These are phyloP conservation scores for Selene dorsalis DNA, from an alignment of 2,797 vertebrate genomes.

Conservation along the genomic window DNA sequence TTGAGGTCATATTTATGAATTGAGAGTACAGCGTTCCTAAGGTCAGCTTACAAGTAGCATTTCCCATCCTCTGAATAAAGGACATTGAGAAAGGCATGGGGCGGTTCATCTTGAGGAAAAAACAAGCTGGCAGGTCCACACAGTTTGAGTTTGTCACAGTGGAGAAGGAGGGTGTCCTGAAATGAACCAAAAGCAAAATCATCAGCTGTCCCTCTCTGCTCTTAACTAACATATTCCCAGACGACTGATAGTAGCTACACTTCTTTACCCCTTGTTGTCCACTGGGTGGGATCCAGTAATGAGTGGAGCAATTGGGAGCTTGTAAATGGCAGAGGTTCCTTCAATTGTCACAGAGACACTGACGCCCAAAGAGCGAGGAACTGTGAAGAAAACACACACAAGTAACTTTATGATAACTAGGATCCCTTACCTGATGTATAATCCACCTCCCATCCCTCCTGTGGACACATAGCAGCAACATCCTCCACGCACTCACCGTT, in stretches of 20 bases:
- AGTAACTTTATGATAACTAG: neutral
- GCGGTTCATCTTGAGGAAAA: conserved; percentile 95
- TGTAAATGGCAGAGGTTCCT: conserved; percentile 92
- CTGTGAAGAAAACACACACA: conserved; percentile 70
- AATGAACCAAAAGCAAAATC: conserved; percentile 33
- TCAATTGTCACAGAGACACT: conserved; percentile 95
- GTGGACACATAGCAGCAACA: neutral
- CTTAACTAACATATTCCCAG: neutral
- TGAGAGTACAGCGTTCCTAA: neutral
- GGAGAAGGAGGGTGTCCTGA: conserved; percentile 96
- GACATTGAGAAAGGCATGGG: conserved; percentile 95
- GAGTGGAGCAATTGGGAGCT: conserved; percentile 96
- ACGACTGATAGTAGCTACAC: neutral
- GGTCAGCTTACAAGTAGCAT: conserved; percentile 87
- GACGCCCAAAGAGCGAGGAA: conserved; percentile 92
- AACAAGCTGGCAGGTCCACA: conserved; percentile 97
- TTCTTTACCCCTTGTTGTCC: conserved; percentile 94
- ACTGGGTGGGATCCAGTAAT: conserved; percentile 97
- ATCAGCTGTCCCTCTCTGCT: conserved; percentile 4
- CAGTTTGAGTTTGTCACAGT: conserved; percentile 96
- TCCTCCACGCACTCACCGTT: conserved; percentile 80
- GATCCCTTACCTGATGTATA: neutral
- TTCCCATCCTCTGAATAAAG: conserved; percentile 94
- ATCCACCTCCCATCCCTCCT: neutral
- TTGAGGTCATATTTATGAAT: neutral